Base-by-base conservation (phyloP, 2,113 vertebrate species). In the Hyla sarda region DNA sequence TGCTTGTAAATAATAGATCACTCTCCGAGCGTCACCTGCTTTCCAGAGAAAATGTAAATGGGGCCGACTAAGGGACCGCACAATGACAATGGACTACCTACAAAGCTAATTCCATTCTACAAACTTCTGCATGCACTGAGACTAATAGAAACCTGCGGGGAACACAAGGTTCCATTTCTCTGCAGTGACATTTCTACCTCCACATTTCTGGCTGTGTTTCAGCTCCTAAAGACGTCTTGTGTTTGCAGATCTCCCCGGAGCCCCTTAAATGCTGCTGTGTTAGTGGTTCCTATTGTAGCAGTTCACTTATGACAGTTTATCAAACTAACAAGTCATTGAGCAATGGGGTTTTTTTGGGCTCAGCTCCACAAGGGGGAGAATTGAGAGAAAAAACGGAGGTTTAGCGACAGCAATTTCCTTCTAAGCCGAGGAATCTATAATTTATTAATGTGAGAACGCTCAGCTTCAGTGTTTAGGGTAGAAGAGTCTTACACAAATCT, bases 241-340 rank as follows among this genome's bases (percentile, higher is more conserved):
- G 92, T 92, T 93, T 92, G 90, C 92, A 93, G 91, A 90, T 92
- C 88, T 82, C 93, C 89, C 91, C 0, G 0, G 92, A 92, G 93
- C 82, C 82, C 87, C 90, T 86, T 93, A 92, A 94, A 91, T 89
- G 93, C 88, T 92, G 89, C 88, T 60, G 89, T 87, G 92, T 89
- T 89, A 76, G 89, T 89, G 89, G 90, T 86, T 50, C 91, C 92
- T 90, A 60, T 87, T 89, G 91, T 89, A 32, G 80, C 90, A 48
- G 91, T 87, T 76, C 89, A 83, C 91, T 93, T 92, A 88, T 84
- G 90, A 89, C 93, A 92, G 92, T 96, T 95, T 90, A 92, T 95
- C 94, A 96, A 93, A 92, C 92, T 94, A 95, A 95, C 85, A 89
- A 95, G 94, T 92, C 90, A 88, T 54, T 92, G 92, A 93, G 91